Evolutionary conservation across 2,888 invertebrate genomes (phyloP), one percentile per base, ranked within the genome.

Genomic region (Drosophila nigritarsus): DNA sequence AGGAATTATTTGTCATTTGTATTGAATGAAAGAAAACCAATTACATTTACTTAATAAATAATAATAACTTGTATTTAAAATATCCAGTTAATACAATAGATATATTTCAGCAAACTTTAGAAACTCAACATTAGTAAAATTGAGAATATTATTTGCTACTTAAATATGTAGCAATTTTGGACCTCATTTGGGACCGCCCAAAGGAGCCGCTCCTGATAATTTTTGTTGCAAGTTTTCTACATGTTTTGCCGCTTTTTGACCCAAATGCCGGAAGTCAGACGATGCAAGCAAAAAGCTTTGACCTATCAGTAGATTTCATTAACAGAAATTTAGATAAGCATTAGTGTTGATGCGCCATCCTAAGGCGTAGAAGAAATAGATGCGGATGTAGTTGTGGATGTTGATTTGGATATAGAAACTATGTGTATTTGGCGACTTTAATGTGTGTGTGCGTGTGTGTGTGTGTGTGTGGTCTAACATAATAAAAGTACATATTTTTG

Each of bases 311-410:
- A 77, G 82, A 84, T 84, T 84, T 84, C 82, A 83, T 81, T 80
- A 84, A 74, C 87, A 84, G 74, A 75, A 83, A 78, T 84, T 87
- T 75, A 80, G 87, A 87, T 87, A 87, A 81, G 82, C 79, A 82
- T 87, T 86, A 82, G 81, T 82, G 87, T 80, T 87, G 90, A 89
- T 89, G 82, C 78, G 83, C 78, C 77, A 80, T 79, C 82, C 80
- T 76, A 78, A 71, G 80, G 66, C 78, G 50, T 29, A 34, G 49
- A 38, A 30, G 27, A 38, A 20, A 34, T 53, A 58, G 36, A 50
- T 48, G 59, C 53, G 49, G 30, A 36, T 24, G 20, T 45, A 8
- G 45, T 24, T 45, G 7, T 15, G 20, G 15, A 24, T 45, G 15
- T 45, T 7, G 45, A 15, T 45, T 20, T 45, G 15, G 15, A 34